Conservation (phyloP, 2,797 vertebrate species). For the Acrocephalus scirpaceus region DNA sequence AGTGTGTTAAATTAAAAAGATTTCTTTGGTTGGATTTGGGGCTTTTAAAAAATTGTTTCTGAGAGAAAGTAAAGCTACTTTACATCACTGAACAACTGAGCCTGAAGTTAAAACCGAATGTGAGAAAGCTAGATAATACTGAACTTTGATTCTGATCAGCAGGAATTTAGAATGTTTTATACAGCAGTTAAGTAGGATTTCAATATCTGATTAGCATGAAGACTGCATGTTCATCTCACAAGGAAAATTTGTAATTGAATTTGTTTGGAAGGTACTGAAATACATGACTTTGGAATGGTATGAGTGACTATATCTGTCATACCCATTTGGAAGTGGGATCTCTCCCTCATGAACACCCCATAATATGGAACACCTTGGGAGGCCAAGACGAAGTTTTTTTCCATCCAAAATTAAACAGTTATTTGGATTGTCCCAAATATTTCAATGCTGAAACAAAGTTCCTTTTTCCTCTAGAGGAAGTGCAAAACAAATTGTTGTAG, state of each 20-base stretch:
- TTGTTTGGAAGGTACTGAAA: neutral
- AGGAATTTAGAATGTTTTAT: neutral
- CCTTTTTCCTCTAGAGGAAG: neutral
- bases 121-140: neutral
- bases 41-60: neutral
- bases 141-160: neutral
- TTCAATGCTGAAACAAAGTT: neutral
- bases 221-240: neutral
- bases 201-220: neutral
- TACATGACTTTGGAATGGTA: neutral
- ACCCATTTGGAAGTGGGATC: neutral
- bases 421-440: neutral
- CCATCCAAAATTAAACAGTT: neutral
- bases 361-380: neutral
- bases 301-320: neutral
- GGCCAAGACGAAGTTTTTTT: neutral
- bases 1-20: neutral
- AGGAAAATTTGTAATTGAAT: neutral
- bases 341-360: neutral
- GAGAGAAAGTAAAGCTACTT: neutral
- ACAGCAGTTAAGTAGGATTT: neutral
- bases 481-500: neutral
- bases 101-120: neutral
- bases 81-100: neutral
- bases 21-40: neutral